These are phyloP conservation scores for Drosophila suzukii DNA, from an alignment of 1,140 invertebrate species.

Conservation along the genomic window DNA sequence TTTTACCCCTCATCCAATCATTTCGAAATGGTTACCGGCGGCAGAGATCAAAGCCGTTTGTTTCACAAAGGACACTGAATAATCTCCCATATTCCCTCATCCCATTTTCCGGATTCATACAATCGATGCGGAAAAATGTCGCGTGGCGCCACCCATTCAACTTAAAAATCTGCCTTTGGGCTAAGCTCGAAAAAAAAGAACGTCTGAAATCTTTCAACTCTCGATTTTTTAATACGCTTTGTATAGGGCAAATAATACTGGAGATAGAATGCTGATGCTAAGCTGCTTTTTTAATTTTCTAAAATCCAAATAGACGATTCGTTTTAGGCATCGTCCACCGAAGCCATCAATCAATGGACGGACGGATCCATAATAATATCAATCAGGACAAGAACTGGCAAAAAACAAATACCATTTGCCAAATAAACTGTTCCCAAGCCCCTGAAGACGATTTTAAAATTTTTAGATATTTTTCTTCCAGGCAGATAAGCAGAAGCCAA, in stretches of 20 bases:
- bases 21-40: not conserved
- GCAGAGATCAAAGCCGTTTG: constrained; percentile 60
- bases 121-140: constrained; percentile 76
- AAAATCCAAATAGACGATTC: constrained; percentile 58
- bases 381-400: constrained; percentile 59
- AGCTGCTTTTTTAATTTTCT: constrained; percentile 77
- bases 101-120: constrained; percentile 10
- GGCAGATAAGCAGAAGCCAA: constrained; percentile 64
- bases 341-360: constrained; percentile 67
- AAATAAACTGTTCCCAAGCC: constrained; percentile 59
- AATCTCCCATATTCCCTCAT: constrained; percentile 12
- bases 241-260: constrained; percentile 59
- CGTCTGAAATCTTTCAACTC: constrained; percentile 39
- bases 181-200: constrained; percentile 13
- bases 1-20: not conserved
- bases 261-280: constrained; percentile 38
- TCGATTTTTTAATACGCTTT: constrained; percentile 63
- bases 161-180: constrained; percentile 47
- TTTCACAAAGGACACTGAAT: constrained; percentile 55
- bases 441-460: constrained; percentile 67
- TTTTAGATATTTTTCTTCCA: constrained; percentile 70
- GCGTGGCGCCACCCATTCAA: constrained; percentile 60
- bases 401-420: constrained; percentile 80
- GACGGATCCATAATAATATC: constrained; percentile 63
- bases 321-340: constrained; percentile 51